Base-by-base conservation (phyloP, 2,888 invertebrate species). In the Rugalucina vietnamica region DNA sequence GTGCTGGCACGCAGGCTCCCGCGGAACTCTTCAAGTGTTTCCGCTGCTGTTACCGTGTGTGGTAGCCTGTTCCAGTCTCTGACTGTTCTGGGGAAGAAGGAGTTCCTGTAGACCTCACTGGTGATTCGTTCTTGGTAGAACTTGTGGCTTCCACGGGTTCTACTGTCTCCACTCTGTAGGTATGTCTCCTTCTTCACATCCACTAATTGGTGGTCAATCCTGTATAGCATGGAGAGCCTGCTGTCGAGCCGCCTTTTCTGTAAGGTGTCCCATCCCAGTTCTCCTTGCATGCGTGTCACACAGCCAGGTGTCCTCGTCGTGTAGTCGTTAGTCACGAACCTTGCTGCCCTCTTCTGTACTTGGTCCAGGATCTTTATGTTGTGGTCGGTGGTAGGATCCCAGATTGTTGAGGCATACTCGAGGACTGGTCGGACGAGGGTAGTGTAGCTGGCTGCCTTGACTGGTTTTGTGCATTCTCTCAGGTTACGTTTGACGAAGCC, bases 401-500 rank as follows among this genome's bases (percentile, higher is more conserved):
- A 76, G 27, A 76, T 39, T 43, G 76, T 39, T 27, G 76, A 76
- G 39, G 76, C 65, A 65, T 76, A 76, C 21, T 76, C 76, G 39
- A 76, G 36, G 39, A 60, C 60, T 37, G 76, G 76, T n/a, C 65
- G 65, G 27, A 65, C 65, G 37, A 76, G 43, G 39, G 76, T 39
- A 24, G 57, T 76, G 65, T 76, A 76, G 34, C 60, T 60, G 29
- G 37, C 39, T 76, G 57, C 39, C 32, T 76, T 76, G 29, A 78
- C 57, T 50, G 50, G 71, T 37, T 43, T 32, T 29, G 73, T 73
- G 10, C 60, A 57, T 21, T 60, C 57, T 18, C 39, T 65, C 14
- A 79, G 73, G 65, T 74, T 79, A 27, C 60, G n/a, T 54, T 79
- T 79, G 24, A 79, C 27, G 65, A 74, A 79, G 1, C 73, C 79